Evolutionary conservation across 2,113 vertebrate species (phyloP).

Genomic region (Peromyscus californicus): DNA sequence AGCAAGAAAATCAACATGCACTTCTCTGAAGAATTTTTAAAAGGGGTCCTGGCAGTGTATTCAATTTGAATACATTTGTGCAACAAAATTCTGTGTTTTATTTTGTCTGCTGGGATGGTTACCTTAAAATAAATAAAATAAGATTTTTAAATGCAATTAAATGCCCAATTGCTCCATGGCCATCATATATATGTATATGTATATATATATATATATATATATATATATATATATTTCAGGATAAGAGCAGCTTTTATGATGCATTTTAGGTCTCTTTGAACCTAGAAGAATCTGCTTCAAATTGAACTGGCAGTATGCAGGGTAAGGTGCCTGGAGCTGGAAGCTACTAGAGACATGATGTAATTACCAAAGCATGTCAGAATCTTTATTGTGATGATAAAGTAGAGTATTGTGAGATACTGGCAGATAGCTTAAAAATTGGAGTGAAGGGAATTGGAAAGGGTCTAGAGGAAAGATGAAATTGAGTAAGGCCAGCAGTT

Average conservation of each 20-base stretch:
- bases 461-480: neutral
- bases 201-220: neutral
- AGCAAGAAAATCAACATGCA: neutral
- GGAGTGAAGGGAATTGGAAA: neutral
- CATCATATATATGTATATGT: no score
- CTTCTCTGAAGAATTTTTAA: neutral
- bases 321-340: neutral
- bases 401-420: neutral
- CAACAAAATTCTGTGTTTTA: neutral
- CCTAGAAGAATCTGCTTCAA: neutral
- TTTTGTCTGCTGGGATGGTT: neutral
- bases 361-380: neutral
- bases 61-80: neutral
- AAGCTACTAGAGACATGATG: neutral
- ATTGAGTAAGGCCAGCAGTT: neutral
- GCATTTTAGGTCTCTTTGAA: neutral
- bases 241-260: neutral
- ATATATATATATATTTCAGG: neutral
- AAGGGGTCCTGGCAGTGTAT: neutral
- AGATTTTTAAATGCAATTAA: neutral
- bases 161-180: neutral
- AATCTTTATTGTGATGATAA: neutral
- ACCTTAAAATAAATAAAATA: conserved; percentile 3
- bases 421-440: neutral
- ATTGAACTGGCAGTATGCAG: neutral